These are phyloP conservation scores for Stomatorhinus walkeri DNA, from an alignment of 2,797 vertebrate species.

Conservation along the genomic window DNA sequence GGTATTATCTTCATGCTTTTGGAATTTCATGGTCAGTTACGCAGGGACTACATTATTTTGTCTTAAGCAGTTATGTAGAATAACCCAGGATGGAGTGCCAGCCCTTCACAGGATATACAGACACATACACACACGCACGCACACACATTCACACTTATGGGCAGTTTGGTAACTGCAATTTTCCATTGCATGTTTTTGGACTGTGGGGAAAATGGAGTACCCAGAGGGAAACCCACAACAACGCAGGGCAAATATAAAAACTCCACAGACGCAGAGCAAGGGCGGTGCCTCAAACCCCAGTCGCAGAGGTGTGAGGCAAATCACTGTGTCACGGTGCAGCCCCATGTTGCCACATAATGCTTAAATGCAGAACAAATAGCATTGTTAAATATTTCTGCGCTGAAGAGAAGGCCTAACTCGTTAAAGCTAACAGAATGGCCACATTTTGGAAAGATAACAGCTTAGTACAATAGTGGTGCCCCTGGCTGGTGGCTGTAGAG, in stretches of 20 bases:
- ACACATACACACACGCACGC: neutral
- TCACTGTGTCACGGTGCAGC: neutral
- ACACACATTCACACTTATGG: neutral
- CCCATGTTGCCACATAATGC: neutral
- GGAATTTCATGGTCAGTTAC: neutral
- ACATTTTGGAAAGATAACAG: neutral
- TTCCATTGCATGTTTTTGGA: neutral
- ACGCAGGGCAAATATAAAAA: neutral
- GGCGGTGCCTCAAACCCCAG: neutral
- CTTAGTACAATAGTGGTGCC: neutral
- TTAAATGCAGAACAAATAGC: neutral
- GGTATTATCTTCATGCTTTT: neutral
- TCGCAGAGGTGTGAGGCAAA: neutral
- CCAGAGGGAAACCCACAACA: neutral
- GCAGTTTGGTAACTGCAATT: neutral
- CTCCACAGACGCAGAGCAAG: neutral
- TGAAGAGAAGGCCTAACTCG: neutral
- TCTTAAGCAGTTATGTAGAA: neutral
- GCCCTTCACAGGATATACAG: neutral
- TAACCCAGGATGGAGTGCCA: neutral
- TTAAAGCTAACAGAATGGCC: neutral
- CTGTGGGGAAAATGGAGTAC: neutral
- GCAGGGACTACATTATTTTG: neutral
- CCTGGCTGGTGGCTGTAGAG: neutral
- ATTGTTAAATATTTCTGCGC: neutral